A percentile compares a stretch with the other conserved stretches of the same genome.
phyloP scores from a whole-genome alignment of 2,888 invertebrate genomes.

The Epinotia demarniana region DNA sequence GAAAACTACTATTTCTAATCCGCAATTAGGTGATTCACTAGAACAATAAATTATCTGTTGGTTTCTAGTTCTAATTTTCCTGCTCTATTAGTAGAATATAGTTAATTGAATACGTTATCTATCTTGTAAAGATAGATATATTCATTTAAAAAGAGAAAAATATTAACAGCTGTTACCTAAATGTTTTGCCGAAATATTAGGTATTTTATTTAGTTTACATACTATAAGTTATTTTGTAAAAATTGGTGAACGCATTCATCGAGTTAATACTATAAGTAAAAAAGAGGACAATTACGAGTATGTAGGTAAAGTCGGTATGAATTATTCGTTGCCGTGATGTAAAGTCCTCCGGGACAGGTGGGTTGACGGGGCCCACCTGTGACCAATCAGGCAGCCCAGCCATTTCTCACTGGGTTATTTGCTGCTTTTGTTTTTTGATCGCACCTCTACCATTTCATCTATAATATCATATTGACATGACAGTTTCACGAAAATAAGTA shows the following conservation, averaged over 20 bases:
- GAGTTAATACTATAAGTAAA: conserved; percentile 21
- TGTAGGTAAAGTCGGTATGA: background rate
- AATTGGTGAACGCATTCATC: background rate
- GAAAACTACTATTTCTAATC: conserved; percentile 46
- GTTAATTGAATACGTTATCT: background rate
- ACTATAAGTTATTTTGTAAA: too few species aligned
- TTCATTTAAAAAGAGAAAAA: too few species aligned
- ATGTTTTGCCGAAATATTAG: background rate
- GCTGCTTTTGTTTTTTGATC: background rate
- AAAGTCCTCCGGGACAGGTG: conserved; percentile 8
- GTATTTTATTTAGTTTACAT: too few species aligned
- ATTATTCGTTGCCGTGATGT: background rate
- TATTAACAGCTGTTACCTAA: background rate
- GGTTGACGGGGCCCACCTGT: background rate
- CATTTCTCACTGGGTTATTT: conserved; percentile 16
- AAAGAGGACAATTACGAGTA: background rate
- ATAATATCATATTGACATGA: background rate
- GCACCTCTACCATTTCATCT: background rate
- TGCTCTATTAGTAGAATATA: too few species aligned
- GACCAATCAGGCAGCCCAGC: background rate
- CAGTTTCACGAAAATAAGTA: background rate
- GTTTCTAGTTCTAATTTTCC: background rate
- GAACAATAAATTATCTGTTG: background rate
- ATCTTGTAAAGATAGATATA: background rate
- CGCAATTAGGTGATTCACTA: conserved; percentile 14